Evolutionary conservation across 1,140 invertebrate species (phyloP), one percentile per base, ranked within the genome.

Genomic region (Diuraphis noxia): DNA sequence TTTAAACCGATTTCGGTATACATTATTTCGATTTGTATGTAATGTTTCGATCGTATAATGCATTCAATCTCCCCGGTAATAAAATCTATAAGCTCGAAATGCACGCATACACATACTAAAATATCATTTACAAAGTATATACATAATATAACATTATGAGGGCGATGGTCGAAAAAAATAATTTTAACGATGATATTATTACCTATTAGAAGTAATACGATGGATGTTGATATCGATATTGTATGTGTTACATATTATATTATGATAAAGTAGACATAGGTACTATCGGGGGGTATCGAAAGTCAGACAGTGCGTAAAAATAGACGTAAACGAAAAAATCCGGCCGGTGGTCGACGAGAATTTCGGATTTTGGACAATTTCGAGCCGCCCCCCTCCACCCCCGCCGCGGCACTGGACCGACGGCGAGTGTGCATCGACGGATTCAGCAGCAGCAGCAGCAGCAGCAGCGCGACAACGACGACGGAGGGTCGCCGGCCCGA

Each of bases 401-500:
- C 9, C 9, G 81, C 81, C 81, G 13, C 40, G 30, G 13, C 13
- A 6, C 43, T 19, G 19, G 84, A 17, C 7, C n/a, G 84, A 38
- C 40, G n/a, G 38, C 23, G 52, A 40, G 30, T 21, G 13, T 30
- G 63, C 30, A n/a, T 40, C 40, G 38, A 40, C 56, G 41, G 34
- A 38, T 40, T 79, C 25, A n/a, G 40, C 25, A 17, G 40, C 79
- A 23, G 40, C 25, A 17, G 40, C 79, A 23, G n/a, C n/a, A 17
- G 46, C 17, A 19, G 46, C 46, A 5, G 46, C 8, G 21, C 79
- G 79, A 9, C 34, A 23, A 72, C 56, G 77, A 40, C 40, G 63
- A 43, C 63, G 34, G 52, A 91, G 89, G 89, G 89, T 82, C 89
- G 89, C 89, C 72, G 89, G 89, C 89, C 77, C 89, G 89, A 91